Evolutionary conservation across 2,888 invertebrate species (phyloP), one percentile per base, ranked within the genome.

Genomic region (Baccha elongata): DNA sequence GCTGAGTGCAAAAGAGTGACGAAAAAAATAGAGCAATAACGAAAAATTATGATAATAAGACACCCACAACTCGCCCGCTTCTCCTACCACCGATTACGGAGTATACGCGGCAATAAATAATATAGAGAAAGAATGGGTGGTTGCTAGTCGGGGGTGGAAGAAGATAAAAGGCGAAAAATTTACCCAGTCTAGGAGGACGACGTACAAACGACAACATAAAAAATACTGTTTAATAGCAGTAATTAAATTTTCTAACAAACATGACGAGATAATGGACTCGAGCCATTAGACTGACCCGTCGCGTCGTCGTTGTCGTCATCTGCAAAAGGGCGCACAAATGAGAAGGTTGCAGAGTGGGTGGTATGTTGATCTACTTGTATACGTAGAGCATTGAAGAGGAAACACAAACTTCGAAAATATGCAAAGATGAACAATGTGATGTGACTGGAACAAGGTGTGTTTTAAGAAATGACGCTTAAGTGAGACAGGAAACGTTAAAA

Each of bases 231-330:
- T 89, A 89, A 89, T 88, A 88, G 88, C 87, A 89, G 89, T 89
- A 89, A 89, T 89, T 89, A 89, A 89, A 89, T 89, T 89, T 88
- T 85, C 87, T 88, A 89, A 87, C 88, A 89, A 89, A 89, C 88
- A 89, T 88, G 89, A 89, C 89, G 89, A 89, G 89, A 89, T 89
- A 89, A 89, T 89, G 89, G 89, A 89, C 88, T 87, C 86, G 86
- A 87, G 87, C 89, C 89, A 89, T 89, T 89, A 89, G 86, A 86
- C 80, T 78, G 83, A 78, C 83, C 79, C 71, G 69, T 73, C 72
- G 65, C 71, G 13, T 35, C 40, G 21, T 17, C 11, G 19, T 15
- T 10, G 19, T 32, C 58, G 19, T 17, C 6, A 15, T 15, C 10
- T 40, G 6, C 15, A 15, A 42, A 83, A 73, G 74, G 84, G 15